Conservation (phyloP, 2,888 invertebrate genomes). For the Oscheius sp. region DNA sequence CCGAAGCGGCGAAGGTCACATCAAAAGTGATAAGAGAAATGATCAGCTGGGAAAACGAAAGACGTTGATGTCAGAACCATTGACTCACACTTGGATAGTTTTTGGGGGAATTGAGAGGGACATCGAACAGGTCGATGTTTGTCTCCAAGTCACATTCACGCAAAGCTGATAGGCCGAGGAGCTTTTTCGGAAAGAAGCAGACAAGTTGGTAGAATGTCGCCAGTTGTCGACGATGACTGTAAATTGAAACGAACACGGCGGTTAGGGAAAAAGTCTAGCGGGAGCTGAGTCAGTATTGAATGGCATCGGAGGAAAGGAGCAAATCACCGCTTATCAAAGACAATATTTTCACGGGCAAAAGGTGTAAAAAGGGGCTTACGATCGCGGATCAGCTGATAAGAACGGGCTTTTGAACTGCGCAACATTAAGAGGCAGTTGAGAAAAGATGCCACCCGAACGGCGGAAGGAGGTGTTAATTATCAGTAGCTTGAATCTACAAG, state of each 20-base stretch:
- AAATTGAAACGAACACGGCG: neutral
- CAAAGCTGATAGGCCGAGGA: neutral
- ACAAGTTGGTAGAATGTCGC: too few species aligned
- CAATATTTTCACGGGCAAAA: neutral
- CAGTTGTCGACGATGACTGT: neutral
- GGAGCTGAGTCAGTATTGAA: conserved; percentile 2
- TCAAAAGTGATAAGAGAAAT: too few species aligned
- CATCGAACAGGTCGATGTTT: too few species aligned
- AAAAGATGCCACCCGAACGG: neutral
- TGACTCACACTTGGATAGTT: too few species aligned
- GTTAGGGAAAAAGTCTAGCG: neutral
- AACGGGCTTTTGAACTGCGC: neutral
- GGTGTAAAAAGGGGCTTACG: neutral
- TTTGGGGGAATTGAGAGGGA: too few species aligned
- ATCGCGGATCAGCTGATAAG: neutral
- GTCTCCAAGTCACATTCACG: too few species aligned
- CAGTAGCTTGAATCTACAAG: neutral
- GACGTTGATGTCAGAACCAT: too few species aligned
- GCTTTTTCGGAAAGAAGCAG: too few species aligned
- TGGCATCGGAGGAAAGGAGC: neutral
- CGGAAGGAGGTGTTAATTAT: conserved; percentile 13
- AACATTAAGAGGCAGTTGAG: neutral
- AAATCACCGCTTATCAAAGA: neutral
- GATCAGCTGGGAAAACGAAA: too few species aligned
- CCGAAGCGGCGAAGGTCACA: too few species aligned